Conservation (phyloP, 2,113 vertebrate genomes). For the Leptocoma aspasia region DNA sequence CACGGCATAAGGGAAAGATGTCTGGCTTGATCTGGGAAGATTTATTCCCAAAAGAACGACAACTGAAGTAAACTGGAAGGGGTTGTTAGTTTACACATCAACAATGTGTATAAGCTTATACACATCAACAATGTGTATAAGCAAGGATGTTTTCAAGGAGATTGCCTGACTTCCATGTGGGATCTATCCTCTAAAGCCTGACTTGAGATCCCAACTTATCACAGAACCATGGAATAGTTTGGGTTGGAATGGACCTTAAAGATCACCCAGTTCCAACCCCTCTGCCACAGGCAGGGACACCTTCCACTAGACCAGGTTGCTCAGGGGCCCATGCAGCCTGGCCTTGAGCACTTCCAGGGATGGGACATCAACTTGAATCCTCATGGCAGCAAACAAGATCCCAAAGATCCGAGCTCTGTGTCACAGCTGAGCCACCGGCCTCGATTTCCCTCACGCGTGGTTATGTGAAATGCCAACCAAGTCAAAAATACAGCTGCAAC, state of each 20-base stretch:
- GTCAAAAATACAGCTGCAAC: not conserved
- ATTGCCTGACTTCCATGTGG: not conserved
- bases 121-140: not conserved
- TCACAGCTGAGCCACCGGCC: not conserved
- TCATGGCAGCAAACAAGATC: not conserved
- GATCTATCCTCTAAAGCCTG: not conserved
- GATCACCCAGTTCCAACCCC: not conserved
- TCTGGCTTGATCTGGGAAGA: slow-evolving; percentile 10
- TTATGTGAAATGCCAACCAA: not conserved
- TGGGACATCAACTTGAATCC: not conserved
- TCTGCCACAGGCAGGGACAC: not conserved
- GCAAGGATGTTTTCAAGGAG: not conserved
- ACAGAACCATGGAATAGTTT: not conserved
- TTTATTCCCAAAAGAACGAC: slow-evolving; percentile 1
- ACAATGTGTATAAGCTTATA: not conserved
- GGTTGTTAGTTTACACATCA: slow-evolving; percentile 16
- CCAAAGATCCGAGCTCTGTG: not conserved
- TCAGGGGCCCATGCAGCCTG: not conserved
- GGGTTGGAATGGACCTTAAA: not conserved
- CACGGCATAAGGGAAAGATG: not conserved
- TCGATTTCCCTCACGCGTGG: not conserved
- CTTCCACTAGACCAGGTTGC: not conserved
- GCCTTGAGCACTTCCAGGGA: not conserved
- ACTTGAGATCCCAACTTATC: not conserved
- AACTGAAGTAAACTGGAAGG: not conserved